phyloP scores from a whole-genome alignment of 2,113 vertebrate genomes.

The Turnix velox region DNA sequence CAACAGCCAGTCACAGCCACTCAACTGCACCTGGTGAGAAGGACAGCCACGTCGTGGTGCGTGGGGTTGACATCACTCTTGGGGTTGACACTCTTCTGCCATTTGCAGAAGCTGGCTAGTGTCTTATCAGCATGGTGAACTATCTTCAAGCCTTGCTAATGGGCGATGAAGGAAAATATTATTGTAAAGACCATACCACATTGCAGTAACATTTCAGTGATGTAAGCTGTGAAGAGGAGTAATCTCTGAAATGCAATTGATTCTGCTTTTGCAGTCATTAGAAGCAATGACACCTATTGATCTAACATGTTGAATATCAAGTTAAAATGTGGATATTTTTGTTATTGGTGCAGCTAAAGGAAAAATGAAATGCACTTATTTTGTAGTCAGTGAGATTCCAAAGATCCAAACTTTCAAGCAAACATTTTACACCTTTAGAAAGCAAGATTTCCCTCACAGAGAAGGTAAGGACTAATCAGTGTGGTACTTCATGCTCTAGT shows the following conservation, averaged over 20 bases:
- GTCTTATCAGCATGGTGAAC: constrained; percentile 93
- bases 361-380: neutral
- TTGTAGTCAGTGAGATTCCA: neutral
- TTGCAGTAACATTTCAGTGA: neutral
- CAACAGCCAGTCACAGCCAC: neutral
- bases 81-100: constrained; percentile 96
- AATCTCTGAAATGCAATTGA: neutral
- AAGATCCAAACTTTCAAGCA: neutral
- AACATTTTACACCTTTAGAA: neutral
- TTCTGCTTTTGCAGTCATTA: neutral
- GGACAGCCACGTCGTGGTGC: constrained; percentile 92
- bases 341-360: neutral
- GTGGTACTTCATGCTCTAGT: neutral
- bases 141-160: constrained; percentile 89
- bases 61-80: constrained; percentile 91
- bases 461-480: neutral
- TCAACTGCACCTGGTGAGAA: constrained; percentile 84
- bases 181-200: neutral
- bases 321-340: neutral
- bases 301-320: neutral
- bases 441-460: neutral
- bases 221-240: neutral
- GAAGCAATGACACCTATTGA: neutral
- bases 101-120: constrained; percentile 93
- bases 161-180: constrained; percentile 7